Evolutionary conservation across 1,140 invertebrate species (phyloP).

Genomic region (Trichoplusia ni): DNA sequence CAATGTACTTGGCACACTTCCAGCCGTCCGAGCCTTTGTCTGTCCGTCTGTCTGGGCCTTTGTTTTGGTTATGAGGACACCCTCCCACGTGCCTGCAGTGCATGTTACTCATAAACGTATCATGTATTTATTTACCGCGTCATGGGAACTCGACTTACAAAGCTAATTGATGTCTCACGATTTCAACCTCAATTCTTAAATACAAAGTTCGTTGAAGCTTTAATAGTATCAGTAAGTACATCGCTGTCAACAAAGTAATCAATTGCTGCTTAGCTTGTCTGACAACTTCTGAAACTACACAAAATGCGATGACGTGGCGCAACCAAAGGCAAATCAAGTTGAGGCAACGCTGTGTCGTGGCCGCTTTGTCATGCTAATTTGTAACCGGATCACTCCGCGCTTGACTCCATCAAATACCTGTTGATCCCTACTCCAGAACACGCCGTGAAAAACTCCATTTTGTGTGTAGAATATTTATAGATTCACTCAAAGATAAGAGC

Average conservation of each 20-base stretch:
- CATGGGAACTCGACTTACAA: not conserved
- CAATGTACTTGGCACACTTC: conserved; percentile 47
- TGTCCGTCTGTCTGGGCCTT: conserved; percentile 25
- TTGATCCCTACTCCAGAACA: conserved; percentile 19
- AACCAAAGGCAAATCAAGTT: not conserved
- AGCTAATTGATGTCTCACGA: not conserved
- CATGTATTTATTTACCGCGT: not conserved
- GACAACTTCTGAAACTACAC: conserved; percentile 18
- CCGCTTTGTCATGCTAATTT: conserved; percentile 35
- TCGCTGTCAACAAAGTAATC: not conserved
- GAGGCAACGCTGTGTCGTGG: not conserved
- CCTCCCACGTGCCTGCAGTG: not conserved
- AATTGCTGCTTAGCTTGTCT: not conserved
- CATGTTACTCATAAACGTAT: conserved; percentile 11
- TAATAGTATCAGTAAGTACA: not conserved
- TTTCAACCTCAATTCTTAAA: not conserved
- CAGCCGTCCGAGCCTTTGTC: conserved; percentile 45
- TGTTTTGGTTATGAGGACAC: conserved; percentile 5
- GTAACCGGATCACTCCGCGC: conserved; percentile 28
- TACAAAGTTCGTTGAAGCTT: not conserved
- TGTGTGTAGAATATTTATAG: not conserved
- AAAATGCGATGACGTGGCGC: conserved; percentile 11
- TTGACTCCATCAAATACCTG: conserved; percentile 31
- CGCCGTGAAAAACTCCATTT: not conserved
- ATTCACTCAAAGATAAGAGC: not conserved